These are phyloP conservation scores for Drosophila kurseongensis DNA, from an alignment of 1,140 invertebrate genomes.

Conservation along the genomic window DNA sequence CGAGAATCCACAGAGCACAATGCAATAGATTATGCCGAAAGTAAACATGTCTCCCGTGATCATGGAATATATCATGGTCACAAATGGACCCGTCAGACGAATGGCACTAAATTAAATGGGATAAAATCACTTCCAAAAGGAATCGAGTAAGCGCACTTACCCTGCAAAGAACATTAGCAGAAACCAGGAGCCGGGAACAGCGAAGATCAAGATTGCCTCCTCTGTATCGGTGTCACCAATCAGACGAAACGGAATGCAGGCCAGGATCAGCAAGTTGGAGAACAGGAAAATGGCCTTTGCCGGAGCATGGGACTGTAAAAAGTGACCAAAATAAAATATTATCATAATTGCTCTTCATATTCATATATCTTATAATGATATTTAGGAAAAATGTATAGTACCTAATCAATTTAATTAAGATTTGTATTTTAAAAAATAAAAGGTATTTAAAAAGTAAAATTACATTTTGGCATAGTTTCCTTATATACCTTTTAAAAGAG, in stretches of 20 bases:
- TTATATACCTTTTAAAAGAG: no score
- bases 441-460: no score
- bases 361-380: no score
- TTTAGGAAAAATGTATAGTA: no score
- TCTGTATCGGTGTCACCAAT: conserved; percentile 91
- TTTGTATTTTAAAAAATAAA: no score
- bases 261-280: conserved; percentile 96
- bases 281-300: conserved; percentile 97
- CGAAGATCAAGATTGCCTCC: conserved; percentile 95
- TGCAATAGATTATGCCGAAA: conserved; percentile 97
- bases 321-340: neutral
- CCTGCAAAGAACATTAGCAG: conserved; percentile 99
- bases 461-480: no score
- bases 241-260: conserved; percentile 95
- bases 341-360: no score
- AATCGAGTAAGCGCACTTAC: conserved; percentile 86
- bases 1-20: conserved; percentile 97
- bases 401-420: no score
- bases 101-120: conserved; percentile 89
- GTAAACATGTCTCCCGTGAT: conserved; percentile 98
- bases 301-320: conserved; percentile 92
- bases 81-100: conserved; percentile 97
- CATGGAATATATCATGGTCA: conserved; percentile 99
- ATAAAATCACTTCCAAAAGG: no score
- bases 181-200: conserved; percentile 98